A percentile compares a stretch with the other conserved stretches of the same genome.
phyloP scores from a whole-genome alignment of 2,888 invertebrate genomes.

The Petrolisthes manimaculis region DNA sequence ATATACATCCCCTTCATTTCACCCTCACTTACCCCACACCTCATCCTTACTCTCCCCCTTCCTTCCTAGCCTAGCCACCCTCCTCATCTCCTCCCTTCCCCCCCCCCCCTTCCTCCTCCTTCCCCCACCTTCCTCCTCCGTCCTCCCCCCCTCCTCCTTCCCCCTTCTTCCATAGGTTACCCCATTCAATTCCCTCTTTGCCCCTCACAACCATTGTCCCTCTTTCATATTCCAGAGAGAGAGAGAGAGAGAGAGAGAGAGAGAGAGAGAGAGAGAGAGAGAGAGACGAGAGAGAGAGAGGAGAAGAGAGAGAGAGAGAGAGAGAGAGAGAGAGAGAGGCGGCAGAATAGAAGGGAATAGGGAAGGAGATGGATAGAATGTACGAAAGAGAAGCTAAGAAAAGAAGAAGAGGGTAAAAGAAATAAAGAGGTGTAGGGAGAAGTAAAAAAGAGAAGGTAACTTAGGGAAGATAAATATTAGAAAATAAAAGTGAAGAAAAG shows the following conservation, averaged over 20 bases:
- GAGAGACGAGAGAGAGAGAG: background rate
- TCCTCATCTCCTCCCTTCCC: background rate
- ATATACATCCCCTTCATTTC: too few relatives aligned
- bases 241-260: slow-evolving; percentile 19
- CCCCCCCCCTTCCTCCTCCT: background rate
- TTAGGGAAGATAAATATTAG: too few relatives aligned
- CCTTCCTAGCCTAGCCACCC: background rate
- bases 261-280: background rate
- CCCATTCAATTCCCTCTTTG: background rate
- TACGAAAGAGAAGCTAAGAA: too few relatives aligned
- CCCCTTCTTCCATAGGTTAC: background rate
- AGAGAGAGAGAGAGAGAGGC: background rate
- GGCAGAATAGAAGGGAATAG: background rate
- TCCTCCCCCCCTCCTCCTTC: background rate
- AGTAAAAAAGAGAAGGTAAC: too few relatives aligned
- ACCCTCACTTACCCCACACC: too few relatives aligned
- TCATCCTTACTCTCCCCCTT: background rate
- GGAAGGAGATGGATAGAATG: background rate
- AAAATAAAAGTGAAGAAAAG: too few relatives aligned
- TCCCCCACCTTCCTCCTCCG: background rate
- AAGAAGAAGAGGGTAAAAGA: too few relatives aligned
- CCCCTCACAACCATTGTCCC: background rate
- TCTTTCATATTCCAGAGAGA: too few relatives aligned
- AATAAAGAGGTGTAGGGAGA: too few relatives aligned
- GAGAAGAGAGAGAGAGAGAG: background rate